A percentile compares a stretch with the other conserved stretches of the same genome.
Conservation (phyloP, 2,797 vertebrate genomes). For the Tamandua tetradactyla region DNA sequence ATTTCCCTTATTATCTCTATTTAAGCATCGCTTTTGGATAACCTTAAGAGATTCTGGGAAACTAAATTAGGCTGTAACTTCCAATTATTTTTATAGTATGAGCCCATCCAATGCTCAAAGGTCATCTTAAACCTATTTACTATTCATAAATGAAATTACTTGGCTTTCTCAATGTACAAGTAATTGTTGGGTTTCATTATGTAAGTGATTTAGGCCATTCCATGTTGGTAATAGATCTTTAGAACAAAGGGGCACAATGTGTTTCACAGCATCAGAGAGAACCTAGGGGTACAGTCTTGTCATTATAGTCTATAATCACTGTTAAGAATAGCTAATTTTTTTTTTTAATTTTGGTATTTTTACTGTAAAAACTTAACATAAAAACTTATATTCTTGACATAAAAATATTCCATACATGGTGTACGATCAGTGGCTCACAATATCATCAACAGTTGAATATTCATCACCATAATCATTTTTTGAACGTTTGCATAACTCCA, state of each 20-base stretch:
- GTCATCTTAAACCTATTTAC: conserved; percentile 77
- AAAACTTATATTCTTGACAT: too few species aligned
- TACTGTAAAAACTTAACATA: too few species aligned
- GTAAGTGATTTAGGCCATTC: conserved; percentile 68
- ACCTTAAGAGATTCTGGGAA: conserved; percentile 23
- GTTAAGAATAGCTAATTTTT: neutral
- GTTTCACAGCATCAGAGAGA: neutral
- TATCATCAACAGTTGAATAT: too few species aligned
- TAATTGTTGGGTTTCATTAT: conserved; percentile 76
- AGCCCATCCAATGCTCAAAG: conserved; percentile 60
- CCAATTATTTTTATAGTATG: conserved; percentile 59
- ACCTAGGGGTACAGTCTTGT: neutral
- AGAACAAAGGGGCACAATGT: conserved; percentile 8
- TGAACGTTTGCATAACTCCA: too few species aligned
- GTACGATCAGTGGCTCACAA: too few species aligned
- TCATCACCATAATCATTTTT: too few species aligned
- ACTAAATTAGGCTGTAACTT: conserved; percentile 44
- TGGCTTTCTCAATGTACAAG: conserved; percentile 28
- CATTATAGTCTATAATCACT: neutral
- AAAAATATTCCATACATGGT: too few species aligned
- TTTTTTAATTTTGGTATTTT: too few species aligned
- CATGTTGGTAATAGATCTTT: conserved; percentile 60
- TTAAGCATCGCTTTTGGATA: neutral
- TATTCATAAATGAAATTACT: conserved; percentile 76
- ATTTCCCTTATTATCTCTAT: neutral